Conservation (phyloP, 2,797 vertebrate genomes). For the Parotocinclus haroldoi region DNA sequence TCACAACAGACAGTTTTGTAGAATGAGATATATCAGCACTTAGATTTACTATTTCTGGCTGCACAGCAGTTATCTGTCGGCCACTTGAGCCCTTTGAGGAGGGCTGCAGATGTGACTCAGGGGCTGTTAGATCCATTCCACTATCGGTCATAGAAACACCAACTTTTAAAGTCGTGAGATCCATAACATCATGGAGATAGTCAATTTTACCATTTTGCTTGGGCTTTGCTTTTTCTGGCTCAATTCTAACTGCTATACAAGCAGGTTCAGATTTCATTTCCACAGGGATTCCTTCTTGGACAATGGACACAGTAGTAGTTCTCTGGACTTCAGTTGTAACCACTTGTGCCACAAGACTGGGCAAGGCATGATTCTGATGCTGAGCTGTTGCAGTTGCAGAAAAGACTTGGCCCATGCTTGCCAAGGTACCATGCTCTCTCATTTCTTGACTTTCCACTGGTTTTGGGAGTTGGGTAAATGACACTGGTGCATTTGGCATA, state of each 20-base stretch:
- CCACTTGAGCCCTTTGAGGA: constrained; percentile 68
- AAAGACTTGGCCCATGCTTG: constrained; percentile 77
- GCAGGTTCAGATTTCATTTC: constrained; percentile 67
- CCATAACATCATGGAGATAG: constrained; percentile 83
- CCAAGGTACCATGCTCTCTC: constrained; percentile 70
- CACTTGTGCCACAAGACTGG: constrained; percentile 75
- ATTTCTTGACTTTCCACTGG: constrained; percentile 75
- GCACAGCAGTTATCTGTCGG: constrained; percentile 84
- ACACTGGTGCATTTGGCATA: constrained; percentile 64
- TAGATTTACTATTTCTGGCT: constrained; percentile 91
- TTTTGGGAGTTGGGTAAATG: constrained; percentile 67
- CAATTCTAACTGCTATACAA: constrained; percentile 59
- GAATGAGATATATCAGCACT: constrained; percentile 76
- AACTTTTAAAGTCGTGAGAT: constrained; percentile 86
- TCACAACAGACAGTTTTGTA: constrained; percentile 74
- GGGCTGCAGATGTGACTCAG: constrained; percentile 76
- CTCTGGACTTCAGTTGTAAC: constrained; percentile 79
- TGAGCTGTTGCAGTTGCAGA: constrained; percentile 75
- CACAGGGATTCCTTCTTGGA: constrained; percentile 73
- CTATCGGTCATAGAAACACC: constrained; percentile 77
- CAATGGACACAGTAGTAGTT: constrained; percentile 75
- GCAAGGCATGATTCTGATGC: constrained; percentile 64
- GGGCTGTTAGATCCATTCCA: constrained; percentile 86
- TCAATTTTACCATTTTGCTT: constrained; percentile 81
- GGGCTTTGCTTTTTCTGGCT: constrained; percentile 73